Conservation (phyloP, 2,797 vertebrate species). For the Enteromius treurensis region DNA sequence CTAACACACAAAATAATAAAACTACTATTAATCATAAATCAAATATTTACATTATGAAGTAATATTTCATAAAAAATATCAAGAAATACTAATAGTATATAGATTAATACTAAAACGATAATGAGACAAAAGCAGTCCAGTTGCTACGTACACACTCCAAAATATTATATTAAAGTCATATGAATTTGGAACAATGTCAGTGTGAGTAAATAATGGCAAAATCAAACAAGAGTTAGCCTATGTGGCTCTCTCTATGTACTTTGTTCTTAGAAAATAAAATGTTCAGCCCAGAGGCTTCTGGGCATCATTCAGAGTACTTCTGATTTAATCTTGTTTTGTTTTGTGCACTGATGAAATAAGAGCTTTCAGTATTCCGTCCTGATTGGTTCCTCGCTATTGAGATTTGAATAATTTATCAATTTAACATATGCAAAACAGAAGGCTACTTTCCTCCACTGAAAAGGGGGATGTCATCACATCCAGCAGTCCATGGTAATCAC, state of each 20-base stretch:
- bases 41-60: not conserved
- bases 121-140: not conserved
- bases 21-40: not conserved
- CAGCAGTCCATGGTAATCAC: conserved; percentile 44
- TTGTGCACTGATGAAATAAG: conserved; percentile 44
- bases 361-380: conserved; percentile 40
- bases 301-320: conserved; percentile 37
- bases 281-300: not conserved
- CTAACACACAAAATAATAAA: not conserved
- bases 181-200: not conserved
- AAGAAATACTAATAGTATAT: not conserved
- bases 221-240: not conserved
- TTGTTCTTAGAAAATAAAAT: conserved; percentile 37
- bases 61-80: not conserved
- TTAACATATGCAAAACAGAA: conserved; percentile 53
- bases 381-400: conserved; percentile 40
- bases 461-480: conserved; percentile 43
- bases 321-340: conserved; percentile 47
- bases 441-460: conserved; percentile 38
- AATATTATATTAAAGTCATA: not conserved
- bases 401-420: conserved; percentile 52
- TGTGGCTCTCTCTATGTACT: conserved; percentile 1
- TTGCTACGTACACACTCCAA: not conserved
- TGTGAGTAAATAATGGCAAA: conserved; percentile 3
- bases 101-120: not conserved